Conservation (phyloP, 2,888 invertebrate species). For the Psylliodes chrysocephalus region DNA sequence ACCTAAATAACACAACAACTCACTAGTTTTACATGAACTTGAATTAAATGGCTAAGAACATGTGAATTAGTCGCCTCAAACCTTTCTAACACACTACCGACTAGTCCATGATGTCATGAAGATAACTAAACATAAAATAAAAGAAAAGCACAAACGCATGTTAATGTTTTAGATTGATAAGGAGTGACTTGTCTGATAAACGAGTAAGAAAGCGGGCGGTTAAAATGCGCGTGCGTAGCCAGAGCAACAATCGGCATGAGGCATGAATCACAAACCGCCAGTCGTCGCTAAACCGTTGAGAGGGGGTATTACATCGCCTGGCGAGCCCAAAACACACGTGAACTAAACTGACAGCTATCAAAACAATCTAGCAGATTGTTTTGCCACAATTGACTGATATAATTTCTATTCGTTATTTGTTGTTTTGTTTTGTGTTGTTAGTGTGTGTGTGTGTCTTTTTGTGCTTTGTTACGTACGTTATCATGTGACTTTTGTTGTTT, state of each 20-base stretch:
- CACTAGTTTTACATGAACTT: neutral
- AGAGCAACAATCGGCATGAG: conserved; percentile 53
- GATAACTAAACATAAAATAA: conserved; percentile 26
- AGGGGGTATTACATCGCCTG: conserved; percentile 49
- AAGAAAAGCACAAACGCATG: conserved; percentile 51
- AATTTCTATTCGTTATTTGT: conserved; percentile 40
- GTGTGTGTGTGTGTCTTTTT: conserved; percentile 48
- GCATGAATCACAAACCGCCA: conserved; percentile 44
- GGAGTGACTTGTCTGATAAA: conserved; percentile 46
- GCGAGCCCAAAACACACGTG: conserved; percentile 45
- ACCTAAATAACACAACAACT: no score
- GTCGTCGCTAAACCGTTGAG: conserved; percentile 52
- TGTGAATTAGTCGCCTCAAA: neutral
- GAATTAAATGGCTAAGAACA: neutral
- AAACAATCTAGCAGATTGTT: conserved; percentile 41
- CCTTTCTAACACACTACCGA: neutral
- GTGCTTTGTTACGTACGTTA: conserved; percentile 45
- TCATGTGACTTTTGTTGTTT: conserved; percentile 53
- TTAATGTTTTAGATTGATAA: conserved; percentile 53
- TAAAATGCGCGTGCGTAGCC: conserved; percentile 45
- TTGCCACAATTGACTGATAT: conserved; percentile 35
- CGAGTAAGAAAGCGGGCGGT: no score
- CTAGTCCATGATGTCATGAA: conserved; percentile 6
- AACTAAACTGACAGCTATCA: conserved; percentile 50
- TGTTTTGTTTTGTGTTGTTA: conserved; percentile 47